These are phyloP conservation scores for Chironomus striatipennis DNA, from an alignment of 1,140 invertebrate species.

Conservation along the genomic window DNA sequence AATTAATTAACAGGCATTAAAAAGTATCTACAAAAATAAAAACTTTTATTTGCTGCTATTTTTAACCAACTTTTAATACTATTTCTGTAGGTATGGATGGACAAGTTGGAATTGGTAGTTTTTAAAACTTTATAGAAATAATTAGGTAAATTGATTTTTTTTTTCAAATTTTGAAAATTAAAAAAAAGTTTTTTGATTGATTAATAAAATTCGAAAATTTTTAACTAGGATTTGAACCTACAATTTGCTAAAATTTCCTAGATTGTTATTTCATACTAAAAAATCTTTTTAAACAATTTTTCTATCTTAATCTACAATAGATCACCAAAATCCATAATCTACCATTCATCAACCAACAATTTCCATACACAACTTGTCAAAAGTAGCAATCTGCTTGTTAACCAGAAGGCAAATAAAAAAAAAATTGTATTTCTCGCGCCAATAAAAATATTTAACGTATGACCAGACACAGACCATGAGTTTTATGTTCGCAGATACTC, in stretches of 20 bases:
- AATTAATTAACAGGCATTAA: conserved; percentile 19
- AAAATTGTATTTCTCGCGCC: conserved; percentile 3
- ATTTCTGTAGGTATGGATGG: background rate
- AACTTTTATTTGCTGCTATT: background rate
- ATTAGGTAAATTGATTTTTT: no score
- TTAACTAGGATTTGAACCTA: no score
- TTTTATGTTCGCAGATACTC: background rate
- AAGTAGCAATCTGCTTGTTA: background rate
- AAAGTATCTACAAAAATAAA: background rate
- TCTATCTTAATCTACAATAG: no score
- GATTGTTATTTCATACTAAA: no score
- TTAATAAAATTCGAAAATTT: no score
- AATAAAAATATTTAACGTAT: conserved; percentile 10
- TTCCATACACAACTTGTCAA: background rate
- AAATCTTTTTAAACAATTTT: no score
- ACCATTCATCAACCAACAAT: no score
- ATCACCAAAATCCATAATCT: no score
- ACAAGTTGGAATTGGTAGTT: background rate
- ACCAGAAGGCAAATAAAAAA: background rate
- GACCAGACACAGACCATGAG: conserved; percentile 14
- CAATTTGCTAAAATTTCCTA: no score
- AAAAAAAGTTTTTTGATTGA: no score
- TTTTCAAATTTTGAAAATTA: no score
- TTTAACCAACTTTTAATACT: background rate
- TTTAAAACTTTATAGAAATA: no score